These are phyloP conservation scores for Melanerpes formicivorus DNA, from an alignment of 2,113 vertebrate species.

Conservation along the genomic window DNA sequence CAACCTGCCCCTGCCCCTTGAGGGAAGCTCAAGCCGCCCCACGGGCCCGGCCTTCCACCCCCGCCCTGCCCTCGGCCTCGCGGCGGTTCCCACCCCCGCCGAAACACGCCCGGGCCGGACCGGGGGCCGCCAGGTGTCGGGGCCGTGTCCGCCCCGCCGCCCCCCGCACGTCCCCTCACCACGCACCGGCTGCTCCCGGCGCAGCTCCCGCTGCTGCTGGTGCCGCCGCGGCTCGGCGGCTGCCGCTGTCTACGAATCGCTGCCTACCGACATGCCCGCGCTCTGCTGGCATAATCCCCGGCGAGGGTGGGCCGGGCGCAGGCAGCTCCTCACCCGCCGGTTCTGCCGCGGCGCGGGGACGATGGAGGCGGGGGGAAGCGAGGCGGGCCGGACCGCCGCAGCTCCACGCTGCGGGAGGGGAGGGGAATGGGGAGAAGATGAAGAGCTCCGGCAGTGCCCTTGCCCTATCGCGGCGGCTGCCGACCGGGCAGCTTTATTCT, in stretches of 20 bases:
- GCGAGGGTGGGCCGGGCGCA: neutral
- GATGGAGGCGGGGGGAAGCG: neutral
- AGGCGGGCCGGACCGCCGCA: neutral
- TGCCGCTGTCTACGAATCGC: neutral
- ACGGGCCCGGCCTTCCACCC: neutral
- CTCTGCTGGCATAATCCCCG: constrained; percentile 20
- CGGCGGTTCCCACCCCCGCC: neutral
- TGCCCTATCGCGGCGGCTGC: neutral
- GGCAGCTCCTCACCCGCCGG: neutral
- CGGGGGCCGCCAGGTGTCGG: neutral
- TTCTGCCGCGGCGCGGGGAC: neutral
- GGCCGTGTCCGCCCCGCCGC: neutral
- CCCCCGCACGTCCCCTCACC: neutral
- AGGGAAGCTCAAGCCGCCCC: neutral
- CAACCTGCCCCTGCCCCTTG: neutral
- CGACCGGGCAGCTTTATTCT: neutral
- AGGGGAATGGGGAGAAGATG: neutral
- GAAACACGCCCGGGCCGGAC: neutral
- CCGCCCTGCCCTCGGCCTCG: neutral
- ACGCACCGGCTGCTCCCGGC: neutral
- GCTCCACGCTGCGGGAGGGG: neutral
- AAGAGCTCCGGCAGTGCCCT: neutral
- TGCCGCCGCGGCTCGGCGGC: neutral
- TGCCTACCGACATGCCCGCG: neutral
- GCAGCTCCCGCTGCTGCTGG: neutral